Evolutionary conservation across 2,797 vertebrate species (phyloP).

Genomic region (Coracias cyanogaster): DNA sequence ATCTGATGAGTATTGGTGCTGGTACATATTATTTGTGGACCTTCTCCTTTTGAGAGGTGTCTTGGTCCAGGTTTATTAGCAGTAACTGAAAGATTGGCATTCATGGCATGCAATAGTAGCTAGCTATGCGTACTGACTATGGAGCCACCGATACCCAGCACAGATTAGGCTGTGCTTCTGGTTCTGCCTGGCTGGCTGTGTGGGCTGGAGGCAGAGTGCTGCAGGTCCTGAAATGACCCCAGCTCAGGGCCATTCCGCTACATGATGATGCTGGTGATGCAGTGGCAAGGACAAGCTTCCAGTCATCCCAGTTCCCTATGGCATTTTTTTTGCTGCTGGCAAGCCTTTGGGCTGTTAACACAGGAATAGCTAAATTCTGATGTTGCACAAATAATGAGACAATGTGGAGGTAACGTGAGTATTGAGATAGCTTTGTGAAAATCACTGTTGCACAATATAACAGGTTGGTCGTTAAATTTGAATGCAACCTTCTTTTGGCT

Average conservation of each 20-base stretch:
- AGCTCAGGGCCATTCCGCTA: accelerated
- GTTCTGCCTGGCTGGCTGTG: background rate
- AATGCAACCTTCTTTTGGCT: background rate
- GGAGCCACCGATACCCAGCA: accelerated
- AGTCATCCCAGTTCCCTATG: accelerated
- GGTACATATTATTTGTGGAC: accelerated
- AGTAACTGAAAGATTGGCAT: accelerated
- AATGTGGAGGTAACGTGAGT: accelerated
- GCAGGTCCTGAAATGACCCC: background rate
- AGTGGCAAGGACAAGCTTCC: accelerated
- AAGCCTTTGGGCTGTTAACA: background rate
- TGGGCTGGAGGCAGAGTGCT: background rate
- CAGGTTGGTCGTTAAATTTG: background rate
- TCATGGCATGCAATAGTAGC: accelerated
- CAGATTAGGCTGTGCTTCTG: background rate
- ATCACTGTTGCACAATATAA: accelerated
- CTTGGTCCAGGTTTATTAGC: background rate
- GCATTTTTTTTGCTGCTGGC: background rate
- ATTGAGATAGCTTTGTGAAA: background rate
- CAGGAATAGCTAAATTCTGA: background rate
- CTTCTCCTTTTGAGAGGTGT: background rate
- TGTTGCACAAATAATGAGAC: background rate
- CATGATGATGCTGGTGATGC: accelerated
- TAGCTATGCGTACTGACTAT: accelerated
- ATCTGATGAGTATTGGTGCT: background rate